Percentiles rank a stretch among this genome's conserved stretches.
These are phyloP conservation scores for Mesembrinibis cayennensis DNA, from an alignment of 2,113 vertebrate species.

Conservation along the genomic window DNA sequence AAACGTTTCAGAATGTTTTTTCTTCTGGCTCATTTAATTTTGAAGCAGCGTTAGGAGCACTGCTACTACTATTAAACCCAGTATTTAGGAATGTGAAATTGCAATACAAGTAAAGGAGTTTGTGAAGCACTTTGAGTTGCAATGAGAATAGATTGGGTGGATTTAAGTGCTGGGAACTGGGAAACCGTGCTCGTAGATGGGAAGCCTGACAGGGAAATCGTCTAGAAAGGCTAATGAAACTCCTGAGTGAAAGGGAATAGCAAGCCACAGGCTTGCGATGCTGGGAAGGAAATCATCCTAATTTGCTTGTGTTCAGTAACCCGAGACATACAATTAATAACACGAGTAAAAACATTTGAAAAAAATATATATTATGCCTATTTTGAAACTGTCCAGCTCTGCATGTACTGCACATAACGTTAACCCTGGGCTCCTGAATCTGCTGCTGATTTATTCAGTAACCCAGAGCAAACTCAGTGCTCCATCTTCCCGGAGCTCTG, in stretches of 20 bases:
- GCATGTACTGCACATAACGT: fast-evolving
- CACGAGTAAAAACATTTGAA: background rate
- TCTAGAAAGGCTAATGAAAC: background rate
- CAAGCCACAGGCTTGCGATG: background rate
- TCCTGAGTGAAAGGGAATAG: background rate
- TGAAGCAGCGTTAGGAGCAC: background rate
- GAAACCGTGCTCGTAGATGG: background rate
- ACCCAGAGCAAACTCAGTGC: background rate
- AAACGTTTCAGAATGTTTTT: background rate
- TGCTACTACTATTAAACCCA: background rate
- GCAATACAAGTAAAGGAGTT: background rate
- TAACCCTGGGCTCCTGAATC: background rate
- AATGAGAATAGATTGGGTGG: background rate
- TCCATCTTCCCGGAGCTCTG: background rate
- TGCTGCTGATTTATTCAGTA: background rate
- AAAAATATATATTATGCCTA: background rate
- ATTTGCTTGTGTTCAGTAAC: background rate
- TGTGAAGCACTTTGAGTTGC: background rate
- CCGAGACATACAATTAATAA: background rate
- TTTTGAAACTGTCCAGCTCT: background rate
- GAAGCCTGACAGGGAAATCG: background rate
- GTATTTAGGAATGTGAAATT: background rate
- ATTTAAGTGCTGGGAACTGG: background rate
- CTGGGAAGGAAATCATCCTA: background rate
- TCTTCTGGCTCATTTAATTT: constrained; percentile 7